Percentiles rank a stretch among this genome's conserved stretches.
phyloP scores from a whole-genome alignment of 37 sponge, comb jelly and placozoan species.

The Haliclona indistincta region DNA sequence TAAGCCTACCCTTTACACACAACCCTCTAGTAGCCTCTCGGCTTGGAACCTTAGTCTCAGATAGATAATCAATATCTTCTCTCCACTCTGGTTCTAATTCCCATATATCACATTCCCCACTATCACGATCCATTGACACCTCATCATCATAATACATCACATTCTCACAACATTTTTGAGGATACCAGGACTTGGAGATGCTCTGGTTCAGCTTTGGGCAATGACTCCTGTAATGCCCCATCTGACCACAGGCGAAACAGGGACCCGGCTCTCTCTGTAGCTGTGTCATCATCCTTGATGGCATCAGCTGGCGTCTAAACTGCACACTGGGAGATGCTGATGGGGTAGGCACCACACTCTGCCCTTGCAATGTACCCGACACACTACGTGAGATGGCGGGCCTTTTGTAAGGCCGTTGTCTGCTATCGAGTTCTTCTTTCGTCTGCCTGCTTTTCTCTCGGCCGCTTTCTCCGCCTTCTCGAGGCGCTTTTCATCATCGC shows the following conservation, averaged over 20 bases:
- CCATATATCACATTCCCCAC: too few species aligned
- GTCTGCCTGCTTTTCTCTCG: neutral
- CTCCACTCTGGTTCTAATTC: too few species aligned
- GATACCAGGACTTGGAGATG: too few species aligned
- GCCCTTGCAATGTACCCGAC: neutral
- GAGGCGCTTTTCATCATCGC: constrained; percentile 3
- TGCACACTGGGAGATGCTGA: neutral
- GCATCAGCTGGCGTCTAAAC: neutral
- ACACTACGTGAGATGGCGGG: neutral
- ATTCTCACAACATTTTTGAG: too few species aligned
- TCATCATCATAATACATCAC: too few species aligned
- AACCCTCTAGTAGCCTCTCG: too few species aligned
- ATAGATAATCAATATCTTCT: too few species aligned
- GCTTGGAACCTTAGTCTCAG: too few species aligned
- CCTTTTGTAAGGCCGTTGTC: neutral
- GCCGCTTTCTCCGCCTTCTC: constrained; percentile 11
- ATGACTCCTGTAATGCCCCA: constrained; percentile 16
- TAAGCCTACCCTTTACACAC: too few species aligned
- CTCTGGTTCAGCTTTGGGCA: neutral
- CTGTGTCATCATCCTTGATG: neutral
- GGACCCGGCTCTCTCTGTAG: neutral
- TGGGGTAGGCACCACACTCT: neutral
- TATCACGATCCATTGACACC: too few species aligned
- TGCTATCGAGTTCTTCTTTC: neutral
- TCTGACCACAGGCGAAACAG: constrained; percentile 15